Evolutionary conservation across 2,113 vertebrate genomes (phyloP).

Genomic region (Pionites leucogaster): DNA sequence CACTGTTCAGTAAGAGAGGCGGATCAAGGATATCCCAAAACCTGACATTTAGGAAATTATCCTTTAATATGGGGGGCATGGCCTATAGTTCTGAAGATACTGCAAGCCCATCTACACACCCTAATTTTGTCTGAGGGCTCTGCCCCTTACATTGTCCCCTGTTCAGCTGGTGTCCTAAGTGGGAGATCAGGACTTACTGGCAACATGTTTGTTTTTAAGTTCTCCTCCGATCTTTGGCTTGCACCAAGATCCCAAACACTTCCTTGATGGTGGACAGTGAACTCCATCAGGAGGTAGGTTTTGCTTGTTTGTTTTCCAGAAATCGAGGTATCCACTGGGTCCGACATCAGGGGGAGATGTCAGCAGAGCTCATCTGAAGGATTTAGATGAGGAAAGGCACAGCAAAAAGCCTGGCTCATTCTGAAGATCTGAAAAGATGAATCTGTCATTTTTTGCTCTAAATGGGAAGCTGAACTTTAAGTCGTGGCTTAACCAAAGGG

Average conservation of each 20-base stretch:
- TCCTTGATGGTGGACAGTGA: background rate
- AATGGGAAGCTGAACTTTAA: constrained; percentile 55
- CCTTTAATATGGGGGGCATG: background rate
- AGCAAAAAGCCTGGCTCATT: background rate
- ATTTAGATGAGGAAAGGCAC: background rate
- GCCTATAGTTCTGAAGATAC: background rate
- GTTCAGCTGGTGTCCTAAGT: accelerated
- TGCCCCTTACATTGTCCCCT: background rate
- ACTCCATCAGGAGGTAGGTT: background rate
- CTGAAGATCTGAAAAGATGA: constrained; percentile 3
- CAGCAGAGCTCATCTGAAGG: background rate
- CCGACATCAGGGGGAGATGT: background rate
- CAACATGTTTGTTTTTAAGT: background rate
- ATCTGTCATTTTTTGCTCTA: constrained; percentile 49
- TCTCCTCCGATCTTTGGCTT: background rate
- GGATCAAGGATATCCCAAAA: background rate
- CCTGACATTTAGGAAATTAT: background rate
- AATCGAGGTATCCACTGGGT: background rate
- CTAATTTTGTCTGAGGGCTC: background rate
- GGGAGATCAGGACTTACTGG: background rate
- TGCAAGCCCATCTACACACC: background rate
- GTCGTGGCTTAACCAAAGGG: constrained; percentile 51
- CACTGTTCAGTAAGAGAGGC: background rate
- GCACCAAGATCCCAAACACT: background rate
- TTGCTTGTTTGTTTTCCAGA: background rate